Conservation (phyloP, 2,888 invertebrate genomes). For the Yponomeuta cagnagella region DNA sequence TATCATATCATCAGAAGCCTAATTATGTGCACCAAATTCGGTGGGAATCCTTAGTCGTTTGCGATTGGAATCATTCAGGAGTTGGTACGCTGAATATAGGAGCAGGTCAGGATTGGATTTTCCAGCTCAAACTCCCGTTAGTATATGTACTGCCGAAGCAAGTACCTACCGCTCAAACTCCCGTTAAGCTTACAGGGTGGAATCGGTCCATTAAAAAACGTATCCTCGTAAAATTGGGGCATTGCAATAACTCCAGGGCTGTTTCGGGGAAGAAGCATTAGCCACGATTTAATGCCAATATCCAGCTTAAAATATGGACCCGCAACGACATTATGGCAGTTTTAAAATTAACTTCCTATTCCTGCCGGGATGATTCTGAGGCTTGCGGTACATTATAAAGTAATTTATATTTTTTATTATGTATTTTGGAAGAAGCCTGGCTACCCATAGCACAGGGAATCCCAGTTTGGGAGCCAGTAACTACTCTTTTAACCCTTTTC, state of each 20-base stretch:
- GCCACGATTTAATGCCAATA: constrained; percentile 40
- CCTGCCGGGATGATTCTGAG: background rate
- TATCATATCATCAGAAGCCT: no score
- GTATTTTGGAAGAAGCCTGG: no score
- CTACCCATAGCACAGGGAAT: no score
- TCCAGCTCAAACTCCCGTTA: background rate
- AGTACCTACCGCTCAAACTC: background rate
- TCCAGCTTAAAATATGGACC: constrained; percentile 3
- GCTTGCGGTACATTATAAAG: background rate
- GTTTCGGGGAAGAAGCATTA: constrained; percentile 31
- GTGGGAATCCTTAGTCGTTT: no score
- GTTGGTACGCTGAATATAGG: no score
- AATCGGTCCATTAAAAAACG: background rate
- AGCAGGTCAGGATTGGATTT: no score
- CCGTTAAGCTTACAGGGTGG: background rate
- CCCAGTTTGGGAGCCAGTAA: no score
- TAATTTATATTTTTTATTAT: no score
- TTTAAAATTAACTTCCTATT: constrained; percentile 4
- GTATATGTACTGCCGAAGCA: no score
- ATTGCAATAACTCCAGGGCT: background rate
- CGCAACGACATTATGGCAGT: constrained; percentile 7
- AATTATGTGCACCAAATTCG: no score
- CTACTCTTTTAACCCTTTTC: no score
- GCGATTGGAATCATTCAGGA: no score
- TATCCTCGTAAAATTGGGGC: background rate